Conservation (phyloP, 1,140 invertebrate species). For the Coptotermes formosanus region DNA sequence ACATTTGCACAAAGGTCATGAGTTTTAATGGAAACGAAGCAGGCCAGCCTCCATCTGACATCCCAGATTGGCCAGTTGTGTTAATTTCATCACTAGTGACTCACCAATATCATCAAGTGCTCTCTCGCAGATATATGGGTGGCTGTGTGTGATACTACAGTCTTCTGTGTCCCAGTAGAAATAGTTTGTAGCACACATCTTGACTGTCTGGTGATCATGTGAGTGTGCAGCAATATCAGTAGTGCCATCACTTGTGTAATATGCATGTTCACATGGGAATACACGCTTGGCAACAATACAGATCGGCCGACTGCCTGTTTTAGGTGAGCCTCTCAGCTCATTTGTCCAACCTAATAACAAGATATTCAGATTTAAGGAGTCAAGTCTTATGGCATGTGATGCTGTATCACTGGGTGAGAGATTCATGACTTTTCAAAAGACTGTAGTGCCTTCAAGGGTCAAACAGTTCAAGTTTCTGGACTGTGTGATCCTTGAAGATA, state of each 20-base stretch:
- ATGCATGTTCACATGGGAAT: constrained; percentile 47
- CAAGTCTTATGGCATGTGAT: too few relatives aligned
- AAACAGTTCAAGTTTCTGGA: too few relatives aligned
- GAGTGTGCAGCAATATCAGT: not conserved
- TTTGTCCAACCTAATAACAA: constrained; percentile 21
- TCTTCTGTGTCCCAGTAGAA: constrained; percentile 57
- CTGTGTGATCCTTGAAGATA: too few relatives aligned
- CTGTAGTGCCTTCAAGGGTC: too few relatives aligned
- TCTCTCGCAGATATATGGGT: constrained; percentile 55
- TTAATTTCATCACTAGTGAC: not conserved
- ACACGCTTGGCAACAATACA: constrained; percentile 50
- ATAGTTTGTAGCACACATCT: constrained; percentile 50
- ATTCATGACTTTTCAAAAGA: too few relatives aligned
- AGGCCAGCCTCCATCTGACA: too few relatives aligned
- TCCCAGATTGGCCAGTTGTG: too few relatives aligned
- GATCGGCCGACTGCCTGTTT: constrained; percentile 4
- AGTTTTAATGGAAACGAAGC: too few relatives aligned
- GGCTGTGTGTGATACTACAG: constrained; percentile 48
- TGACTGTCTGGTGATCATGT: not conserved
- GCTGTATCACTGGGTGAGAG: too few relatives aligned
- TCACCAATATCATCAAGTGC: constrained; percentile 53
- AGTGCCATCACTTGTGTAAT: constrained; percentile 11
- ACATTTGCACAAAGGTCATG: too few relatives aligned
- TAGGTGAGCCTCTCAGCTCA: not conserved
- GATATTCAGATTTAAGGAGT: not conserved